Evolutionary conservation across 2,113 vertebrate species (phyloP).

Genomic region (Festucalex cinctus): DNA sequence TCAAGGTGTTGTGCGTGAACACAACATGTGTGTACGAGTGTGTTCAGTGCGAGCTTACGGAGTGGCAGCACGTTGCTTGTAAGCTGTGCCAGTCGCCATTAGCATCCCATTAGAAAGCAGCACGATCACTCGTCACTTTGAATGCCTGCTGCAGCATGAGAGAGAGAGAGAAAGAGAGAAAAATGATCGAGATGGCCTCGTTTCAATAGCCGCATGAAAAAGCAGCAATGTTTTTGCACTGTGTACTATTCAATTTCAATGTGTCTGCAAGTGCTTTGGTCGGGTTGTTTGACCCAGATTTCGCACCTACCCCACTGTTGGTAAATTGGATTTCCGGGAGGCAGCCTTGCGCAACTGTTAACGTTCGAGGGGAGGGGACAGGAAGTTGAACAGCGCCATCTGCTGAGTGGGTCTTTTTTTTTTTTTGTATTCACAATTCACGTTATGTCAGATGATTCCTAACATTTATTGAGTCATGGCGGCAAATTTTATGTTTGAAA

Average conservation of each 20-base stretch:
- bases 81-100: conserved; percentile 69
- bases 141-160: conserved; percentile 58
- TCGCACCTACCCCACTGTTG: conserved; percentile 63
- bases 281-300: conserved; percentile 71
- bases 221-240: conserved; percentile 28
- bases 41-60: conserved; percentile 31
- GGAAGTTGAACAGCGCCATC: conserved; percentile 60
- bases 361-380: conserved; percentile 22
- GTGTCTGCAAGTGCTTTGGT: conserved; percentile 62
- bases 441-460: too few relatives aligned
- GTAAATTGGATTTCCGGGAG: conserved; percentile 59
- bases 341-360: conserved; percentile 56
- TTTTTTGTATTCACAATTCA: too few relatives aligned
- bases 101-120: conserved; percentile 74
- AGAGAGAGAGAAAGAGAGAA: too few relatives aligned
- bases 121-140: conserved; percentile 65
- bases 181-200: conserved; percentile 10
- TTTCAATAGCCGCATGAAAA: conserved; percentile 10
- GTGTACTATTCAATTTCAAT: conserved; percentile 57
- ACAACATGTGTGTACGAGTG: neutral
- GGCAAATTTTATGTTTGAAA: too few relatives aligned
- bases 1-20: conserved; percentile 26
- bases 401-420: conserved; percentile 44
- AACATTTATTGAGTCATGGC: too few relatives aligned
- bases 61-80: conserved; percentile 55